phyloP scores from a whole-genome alignment of 2,797 vertebrate genomes.

The Lycodopsis pacificus region DNA sequence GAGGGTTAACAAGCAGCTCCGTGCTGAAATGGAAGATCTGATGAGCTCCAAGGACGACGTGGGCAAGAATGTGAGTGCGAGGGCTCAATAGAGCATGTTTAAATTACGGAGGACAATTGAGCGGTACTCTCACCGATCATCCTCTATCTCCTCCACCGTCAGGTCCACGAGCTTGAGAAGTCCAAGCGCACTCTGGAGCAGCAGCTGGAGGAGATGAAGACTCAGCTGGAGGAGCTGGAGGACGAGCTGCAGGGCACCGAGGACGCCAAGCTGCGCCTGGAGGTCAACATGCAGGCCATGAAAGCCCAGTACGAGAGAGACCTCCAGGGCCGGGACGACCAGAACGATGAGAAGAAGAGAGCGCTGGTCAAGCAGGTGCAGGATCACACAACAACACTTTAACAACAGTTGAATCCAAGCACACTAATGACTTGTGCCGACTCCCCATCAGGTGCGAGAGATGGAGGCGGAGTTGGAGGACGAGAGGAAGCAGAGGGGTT shows the following conservation, averaged over 20 bases:
- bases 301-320: conserved; percentile 97
- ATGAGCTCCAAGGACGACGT: conserved; percentile 99
- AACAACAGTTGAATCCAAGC: not conserved
- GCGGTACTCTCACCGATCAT: not conserved
- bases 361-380: conserved; percentile 93
- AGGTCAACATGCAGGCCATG: conserved; percentile 99
- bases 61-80: conserved; percentile 93
- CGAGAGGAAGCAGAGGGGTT: conserved; percentile 94
- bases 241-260: conserved; percentile 97
- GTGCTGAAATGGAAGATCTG: conserved; percentile 97
- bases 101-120: not conserved
- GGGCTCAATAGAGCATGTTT: not conserved
- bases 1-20: conserved; percentile 93
- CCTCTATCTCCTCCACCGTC: not conserved
- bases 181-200: conserved; percentile 94
- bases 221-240: conserved; percentile 96
- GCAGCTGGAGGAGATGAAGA: conserved; percentile 98
- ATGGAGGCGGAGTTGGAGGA: conserved; percentile 97
- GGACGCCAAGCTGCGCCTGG: conserved; percentile 96
- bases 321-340: conserved; percentile 93
- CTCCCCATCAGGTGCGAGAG: conserved; percentile 89
- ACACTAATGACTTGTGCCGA: not conserved
- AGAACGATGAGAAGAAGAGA: conserved; percentile 95
- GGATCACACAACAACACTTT: not conserved
- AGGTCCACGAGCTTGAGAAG: conserved; percentile 98